phyloP scores from a whole-genome alignment of 64 coral and sea anemone genomes.

The Astreopora myriophthalma region DNA sequence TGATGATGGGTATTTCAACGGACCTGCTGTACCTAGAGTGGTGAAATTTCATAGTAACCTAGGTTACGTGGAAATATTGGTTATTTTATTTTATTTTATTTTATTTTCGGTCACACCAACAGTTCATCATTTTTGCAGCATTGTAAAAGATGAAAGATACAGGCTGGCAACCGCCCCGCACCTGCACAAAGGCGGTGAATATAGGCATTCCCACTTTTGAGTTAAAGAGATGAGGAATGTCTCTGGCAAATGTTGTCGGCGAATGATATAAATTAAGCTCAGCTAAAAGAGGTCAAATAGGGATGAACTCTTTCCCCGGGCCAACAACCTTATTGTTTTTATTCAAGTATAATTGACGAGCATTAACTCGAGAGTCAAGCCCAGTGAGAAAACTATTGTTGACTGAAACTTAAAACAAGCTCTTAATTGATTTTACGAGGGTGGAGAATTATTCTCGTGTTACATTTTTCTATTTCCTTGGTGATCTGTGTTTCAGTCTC shows the following conservation, averaged over 20 bases:
- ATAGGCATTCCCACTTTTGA: too few relatives aligned
- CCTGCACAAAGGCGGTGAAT: too few relatives aligned
- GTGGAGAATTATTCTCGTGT: background rate
- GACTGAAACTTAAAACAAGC: conserved; percentile 19
- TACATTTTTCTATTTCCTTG: conserved; percentile 1
- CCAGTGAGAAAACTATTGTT: background rate
- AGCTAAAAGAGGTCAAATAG: background rate
- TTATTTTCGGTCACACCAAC: too few relatives aligned
- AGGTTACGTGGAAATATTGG: too few relatives aligned
- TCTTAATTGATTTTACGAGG: background rate
- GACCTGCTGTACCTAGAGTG: too few relatives aligned
- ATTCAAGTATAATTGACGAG: background rate
- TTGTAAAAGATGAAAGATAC: background rate
- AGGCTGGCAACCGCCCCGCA: too few relatives aligned
- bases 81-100: too few relatives aligned
- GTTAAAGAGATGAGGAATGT: background rate
- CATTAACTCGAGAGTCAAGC: background rate
- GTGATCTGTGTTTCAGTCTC: background rate
- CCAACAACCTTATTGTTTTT: background rate
- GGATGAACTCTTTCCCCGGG: too few relatives aligned
- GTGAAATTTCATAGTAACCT: too few relatives aligned
- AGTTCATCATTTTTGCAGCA: too few relatives aligned
- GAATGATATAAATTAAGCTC: background rate
- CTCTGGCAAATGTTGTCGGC: background rate
- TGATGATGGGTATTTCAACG: too few relatives aligned